These are phyloP conservation scores for Agriopis marginaria DNA, from an alignment of 2,888 invertebrate genomes.

Conservation along the genomic window DNA sequence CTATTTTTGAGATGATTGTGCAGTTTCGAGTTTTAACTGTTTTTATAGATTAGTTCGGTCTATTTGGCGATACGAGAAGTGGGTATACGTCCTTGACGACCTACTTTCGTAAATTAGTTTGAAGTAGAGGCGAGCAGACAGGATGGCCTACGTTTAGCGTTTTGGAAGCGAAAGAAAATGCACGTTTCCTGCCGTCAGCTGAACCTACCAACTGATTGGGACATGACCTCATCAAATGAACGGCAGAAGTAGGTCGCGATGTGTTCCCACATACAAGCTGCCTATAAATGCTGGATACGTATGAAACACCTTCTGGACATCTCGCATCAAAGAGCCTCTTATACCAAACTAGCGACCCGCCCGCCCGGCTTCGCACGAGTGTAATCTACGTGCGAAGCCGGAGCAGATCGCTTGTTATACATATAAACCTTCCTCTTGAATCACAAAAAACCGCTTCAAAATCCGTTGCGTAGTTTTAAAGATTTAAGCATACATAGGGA, in stretches of 20 bases:
- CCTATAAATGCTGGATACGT: constrained; percentile 2
- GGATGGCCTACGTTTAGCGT: constrained; percentile 64
- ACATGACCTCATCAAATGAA: constrained; percentile 68
- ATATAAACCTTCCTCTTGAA: no score
- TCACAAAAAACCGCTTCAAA: no score
- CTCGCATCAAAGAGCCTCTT: no score
- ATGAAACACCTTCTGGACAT: constrained; percentile 9
- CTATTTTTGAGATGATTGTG: constrained; percentile 26
- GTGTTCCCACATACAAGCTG: constrained; percentile 31
- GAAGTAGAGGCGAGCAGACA: constrained; percentile 50
- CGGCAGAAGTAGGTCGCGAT: constrained; percentile 57
- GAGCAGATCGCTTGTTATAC: no score
- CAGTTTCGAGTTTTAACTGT: constrained; percentile 5
- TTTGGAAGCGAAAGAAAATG: constrained; percentile 61
- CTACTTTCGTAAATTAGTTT: constrained; percentile 61
- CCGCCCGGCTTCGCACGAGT: no score
- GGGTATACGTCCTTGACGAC: constrained; percentile 49
- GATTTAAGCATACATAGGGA: no score
- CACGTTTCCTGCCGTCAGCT: constrained; percentile 68
- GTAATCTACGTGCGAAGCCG: no score
- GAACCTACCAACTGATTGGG: constrained; percentile 61
- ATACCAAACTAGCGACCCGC: no score
- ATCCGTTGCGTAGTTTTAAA: no score
- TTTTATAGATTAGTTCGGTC: neutral
- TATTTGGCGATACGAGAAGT: neutral